Percentiles rank a stretch among this genome's conserved stretches.
phyloP scores from a whole-genome alignment of 2,113 vertebrate genomes.

The Ammodramus savannarum region DNA sequence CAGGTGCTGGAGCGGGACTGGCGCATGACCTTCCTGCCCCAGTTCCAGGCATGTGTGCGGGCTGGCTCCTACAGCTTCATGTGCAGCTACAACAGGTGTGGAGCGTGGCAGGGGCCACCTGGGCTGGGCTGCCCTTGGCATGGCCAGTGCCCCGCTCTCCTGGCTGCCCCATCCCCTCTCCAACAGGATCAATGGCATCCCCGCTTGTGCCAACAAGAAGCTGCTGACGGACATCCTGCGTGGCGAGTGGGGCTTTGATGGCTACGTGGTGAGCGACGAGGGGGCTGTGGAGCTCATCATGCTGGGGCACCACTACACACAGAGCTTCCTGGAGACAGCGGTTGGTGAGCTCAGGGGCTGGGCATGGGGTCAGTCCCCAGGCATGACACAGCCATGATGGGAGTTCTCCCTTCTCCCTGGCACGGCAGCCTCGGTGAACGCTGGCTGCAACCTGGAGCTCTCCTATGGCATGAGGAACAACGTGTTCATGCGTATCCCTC shows the following conservation, averaged over 20 bases:
- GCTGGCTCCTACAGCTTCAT: conserved; percentile 71
- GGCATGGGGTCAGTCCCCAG: accelerated
- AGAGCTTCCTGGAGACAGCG: conserved; percentile 54
- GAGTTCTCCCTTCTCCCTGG: not conserved
- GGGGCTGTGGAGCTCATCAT: conserved; percentile 68
- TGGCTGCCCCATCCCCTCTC: not conserved
- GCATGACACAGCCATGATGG: accelerated
- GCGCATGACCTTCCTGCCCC: conserved; percentile 68
- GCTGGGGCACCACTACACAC: conserved; percentile 51
- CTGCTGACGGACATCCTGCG: conserved; percentile 66
- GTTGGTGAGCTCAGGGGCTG: not conserved
- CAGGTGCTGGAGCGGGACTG: conserved; percentile 68
- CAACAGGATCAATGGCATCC: conserved; percentile 61
- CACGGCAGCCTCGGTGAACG: not conserved
- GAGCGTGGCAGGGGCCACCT: accelerated
- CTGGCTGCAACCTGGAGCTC: conserved; percentile 68
- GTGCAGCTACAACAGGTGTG: conserved; percentile 73
- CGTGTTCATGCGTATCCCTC: conserved; percentile 41
- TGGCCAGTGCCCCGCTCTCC: accelerated
- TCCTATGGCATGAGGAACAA: conserved; percentile 32
- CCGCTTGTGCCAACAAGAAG: conserved; percentile 65
- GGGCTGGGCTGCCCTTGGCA: not conserved
- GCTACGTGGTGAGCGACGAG: conserved; percentile 70
- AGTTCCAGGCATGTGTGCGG: conserved; percentile 59
- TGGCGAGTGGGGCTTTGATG: conserved; percentile 65